A percentile compares a stretch with the other conserved stretches of the same genome.
phyloP scores from a whole-genome alignment of 2,113 vertebrate genomes.

The Callocephalon fimbriatum region DNA sequence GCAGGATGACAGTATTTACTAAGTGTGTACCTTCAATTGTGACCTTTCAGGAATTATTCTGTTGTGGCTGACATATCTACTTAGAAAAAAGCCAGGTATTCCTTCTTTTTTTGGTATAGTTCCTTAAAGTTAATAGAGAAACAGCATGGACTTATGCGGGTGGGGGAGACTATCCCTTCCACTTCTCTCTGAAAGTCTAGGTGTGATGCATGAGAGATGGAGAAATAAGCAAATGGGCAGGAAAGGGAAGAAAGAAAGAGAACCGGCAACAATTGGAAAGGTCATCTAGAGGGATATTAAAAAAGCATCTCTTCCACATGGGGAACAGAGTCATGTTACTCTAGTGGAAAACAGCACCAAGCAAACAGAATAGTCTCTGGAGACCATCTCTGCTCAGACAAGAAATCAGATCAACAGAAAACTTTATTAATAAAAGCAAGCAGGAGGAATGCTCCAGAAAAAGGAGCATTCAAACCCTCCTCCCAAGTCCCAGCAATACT shows the following conservation, averaged over 20 bases:
- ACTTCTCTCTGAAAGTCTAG: not conserved
- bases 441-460: not conserved
- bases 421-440: not conserved
- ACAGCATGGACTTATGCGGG: rapidly evolving
- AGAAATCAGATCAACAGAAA: not conserved
- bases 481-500: not conserved
- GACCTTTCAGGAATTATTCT: not conserved
- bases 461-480: not conserved
- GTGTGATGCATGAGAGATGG: rapidly evolving
- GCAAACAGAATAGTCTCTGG: not conserved
- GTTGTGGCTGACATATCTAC: not conserved
- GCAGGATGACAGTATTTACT: not conserved
- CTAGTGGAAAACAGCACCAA: not conserved
- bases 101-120: not conserved
- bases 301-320: not conserved
- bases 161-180: not conserved
- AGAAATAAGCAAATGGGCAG: not conserved
- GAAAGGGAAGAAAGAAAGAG: not conserved
- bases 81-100: not conserved
- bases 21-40: not conserved
- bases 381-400: not conserved
- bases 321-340: not conserved
- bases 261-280: not conserved
- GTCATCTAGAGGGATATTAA: not conserved
- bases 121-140: not conserved